Evolutionary conservation across 2,797 vertebrate species (phyloP).

Genomic region (Phoxinus dragarum): DNA sequence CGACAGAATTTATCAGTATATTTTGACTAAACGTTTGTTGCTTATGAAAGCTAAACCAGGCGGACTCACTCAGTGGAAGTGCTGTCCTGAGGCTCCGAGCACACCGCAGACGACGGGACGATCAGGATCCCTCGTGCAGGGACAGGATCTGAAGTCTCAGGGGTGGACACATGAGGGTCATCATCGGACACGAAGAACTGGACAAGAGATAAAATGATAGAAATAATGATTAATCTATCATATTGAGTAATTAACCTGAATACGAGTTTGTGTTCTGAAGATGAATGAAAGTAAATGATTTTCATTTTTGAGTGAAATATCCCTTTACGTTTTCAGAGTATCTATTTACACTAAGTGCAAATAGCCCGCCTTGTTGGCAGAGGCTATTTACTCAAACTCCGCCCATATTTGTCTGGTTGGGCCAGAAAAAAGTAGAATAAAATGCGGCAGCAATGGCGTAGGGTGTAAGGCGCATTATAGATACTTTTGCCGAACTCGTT

Average conservation of each 20-base stretch:
- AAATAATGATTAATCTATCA: neutral
- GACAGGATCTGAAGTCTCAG: constrained; percentile 56
- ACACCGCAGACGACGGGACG: constrained; percentile 58
- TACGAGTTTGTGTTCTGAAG: neutral
- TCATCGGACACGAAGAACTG: constrained; percentile 82
- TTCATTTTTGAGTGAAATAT: neutral
- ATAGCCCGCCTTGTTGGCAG: too few relatives aligned
- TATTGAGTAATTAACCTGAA: too few relatives aligned
- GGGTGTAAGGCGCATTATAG: too few relatives aligned
- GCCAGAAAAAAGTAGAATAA: too few relatives aligned
- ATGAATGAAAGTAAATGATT: neutral
- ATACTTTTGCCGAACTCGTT: too few relatives aligned
- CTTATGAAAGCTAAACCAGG: neutral
- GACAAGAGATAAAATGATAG: neutral
- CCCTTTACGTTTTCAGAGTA: neutral
- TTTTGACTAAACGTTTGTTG: neutral
- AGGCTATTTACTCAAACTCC: neutral
- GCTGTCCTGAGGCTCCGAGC: constrained; percentile 62
- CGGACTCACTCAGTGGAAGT: constrained; percentile 75
- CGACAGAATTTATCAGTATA: neutral
- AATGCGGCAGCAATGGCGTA: too few relatives aligned
- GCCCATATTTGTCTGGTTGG: too few relatives aligned
- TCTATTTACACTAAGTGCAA: too few relatives aligned
- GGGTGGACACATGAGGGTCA: constrained; percentile 62
- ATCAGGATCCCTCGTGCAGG: constrained; percentile 62